phyloP scores from a whole-genome alignment of 2,113 vertebrate species.

The Galeopterus variegatus region DNA sequence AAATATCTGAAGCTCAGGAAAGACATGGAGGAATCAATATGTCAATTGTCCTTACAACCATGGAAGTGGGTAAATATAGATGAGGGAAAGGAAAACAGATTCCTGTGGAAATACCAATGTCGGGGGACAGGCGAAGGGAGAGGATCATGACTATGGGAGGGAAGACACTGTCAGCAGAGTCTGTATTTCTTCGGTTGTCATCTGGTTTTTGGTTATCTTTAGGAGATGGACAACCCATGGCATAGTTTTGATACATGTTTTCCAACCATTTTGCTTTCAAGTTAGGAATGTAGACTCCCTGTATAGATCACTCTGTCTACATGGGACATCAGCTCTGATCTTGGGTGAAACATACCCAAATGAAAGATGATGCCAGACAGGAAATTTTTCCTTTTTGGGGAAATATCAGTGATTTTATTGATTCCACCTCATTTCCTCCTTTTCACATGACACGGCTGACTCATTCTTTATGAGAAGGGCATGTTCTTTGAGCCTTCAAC shows the following conservation, averaged over 20 bases:
- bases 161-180: not conserved
- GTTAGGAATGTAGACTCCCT: not conserved
- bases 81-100: not conserved
- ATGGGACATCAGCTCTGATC: not conserved
- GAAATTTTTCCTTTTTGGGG: not conserved
- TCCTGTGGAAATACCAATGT: accelerated
- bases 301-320: not conserved
- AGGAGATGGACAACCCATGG: not conserved
- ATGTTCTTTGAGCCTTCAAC: not conserved
- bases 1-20: not conserved
- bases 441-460: not conserved
- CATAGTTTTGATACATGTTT: not conserved
- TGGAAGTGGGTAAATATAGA: not conserved
- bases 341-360: not conserved
- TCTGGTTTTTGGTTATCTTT: not conserved
- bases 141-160: not conserved
- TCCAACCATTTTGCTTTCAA: not conserved
- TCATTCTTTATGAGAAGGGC: not conserved
- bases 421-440: not conserved
- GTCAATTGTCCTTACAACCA: not conserved
- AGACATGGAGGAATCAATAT: not conserved
- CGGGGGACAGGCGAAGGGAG: not conserved
- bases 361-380: not conserved
- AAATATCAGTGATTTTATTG: not conserved
- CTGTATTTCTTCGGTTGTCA: not conserved